Base-by-base conservation (phyloP, 2,113 vertebrate genomes). In the Pionites leucogaster region DNA sequence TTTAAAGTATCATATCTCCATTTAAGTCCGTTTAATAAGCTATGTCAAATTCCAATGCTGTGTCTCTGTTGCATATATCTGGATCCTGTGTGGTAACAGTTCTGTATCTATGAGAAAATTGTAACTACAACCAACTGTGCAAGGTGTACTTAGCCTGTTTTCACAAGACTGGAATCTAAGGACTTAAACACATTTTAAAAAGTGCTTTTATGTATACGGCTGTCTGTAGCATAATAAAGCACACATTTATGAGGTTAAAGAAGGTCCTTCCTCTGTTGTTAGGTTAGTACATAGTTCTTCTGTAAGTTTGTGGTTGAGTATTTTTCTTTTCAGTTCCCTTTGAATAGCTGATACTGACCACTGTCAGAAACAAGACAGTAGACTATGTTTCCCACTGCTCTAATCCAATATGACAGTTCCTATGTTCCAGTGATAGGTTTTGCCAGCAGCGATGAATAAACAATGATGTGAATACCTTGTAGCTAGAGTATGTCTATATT, bases 361-460 rank as follows among this genome's bases (percentile, higher is more conserved):
- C 90, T 87, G 53, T 76, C 95, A 88, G 74, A 89, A 81, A 86
- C 77, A 94, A 39, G 52, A 76, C 35, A 86, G 80, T 42, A 75
- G 60, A 35, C 41, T 72, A 7, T 0, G 0, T 84, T 80, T 92
- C 72, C 80, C 77, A 72, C 64, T 92, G 88, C 86, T 86, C 92
- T 96, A 92, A 96, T 96, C 65, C 70, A 89, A 16, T 69, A 49
- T 95, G 95, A 95, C 95, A 94, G 96, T 92, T 94, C 80, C 44
- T 82, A 3, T 89, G 92, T 92, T 93, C 77, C 72, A 82, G 53
- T 89, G 88, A 92, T 79, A 88, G 82, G 55, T 90, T 96, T 95
- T 95, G 88, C 93, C 80, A 90, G 92, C 74, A 57, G 52, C 72
- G 49, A 94, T 97, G 90, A 95, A 96, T 97, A 94, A 96, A 92